Conservation (phyloP, 2,113 vertebrate species). For the Caracal caracal region DNA sequence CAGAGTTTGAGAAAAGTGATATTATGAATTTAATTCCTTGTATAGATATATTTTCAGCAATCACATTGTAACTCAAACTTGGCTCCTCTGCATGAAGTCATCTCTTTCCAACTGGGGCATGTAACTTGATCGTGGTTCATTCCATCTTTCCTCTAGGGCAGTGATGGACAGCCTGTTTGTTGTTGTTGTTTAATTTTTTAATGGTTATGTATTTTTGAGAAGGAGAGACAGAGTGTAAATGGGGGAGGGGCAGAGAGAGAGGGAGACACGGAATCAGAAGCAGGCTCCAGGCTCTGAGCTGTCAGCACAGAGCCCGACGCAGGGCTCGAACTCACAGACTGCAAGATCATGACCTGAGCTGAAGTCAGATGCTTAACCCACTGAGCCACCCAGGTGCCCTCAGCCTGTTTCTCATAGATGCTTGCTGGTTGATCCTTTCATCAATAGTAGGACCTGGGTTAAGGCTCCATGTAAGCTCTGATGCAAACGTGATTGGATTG, state of each 20-base stretch:
- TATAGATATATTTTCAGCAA: background rate
- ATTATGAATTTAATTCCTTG: background rate
- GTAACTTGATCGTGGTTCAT: background rate
- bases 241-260: no score
- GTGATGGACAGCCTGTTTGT: background rate
- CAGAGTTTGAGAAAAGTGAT: background rate
- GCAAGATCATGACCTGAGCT: no score
- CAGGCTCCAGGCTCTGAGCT: no score
- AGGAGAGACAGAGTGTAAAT: no score
- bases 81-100: background rate
- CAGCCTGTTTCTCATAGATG: background rate
- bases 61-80: background rate
- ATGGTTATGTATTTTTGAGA: no score
- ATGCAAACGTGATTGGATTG: conserved; percentile 32
- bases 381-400: no score
- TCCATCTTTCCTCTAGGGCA: background rate
- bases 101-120: background rate
- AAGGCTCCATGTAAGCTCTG: conserved; percentile 38
- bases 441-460: conserved; percentile 14
- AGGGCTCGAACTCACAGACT: no score
- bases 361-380: no score
- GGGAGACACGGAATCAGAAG: no score
- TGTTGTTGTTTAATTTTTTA: no score
- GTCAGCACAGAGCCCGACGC: no score
- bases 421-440: conserved; percentile 36